Base-by-base conservation (phyloP, 2,888 invertebrate species). In the Perdita meconis region DNA sequence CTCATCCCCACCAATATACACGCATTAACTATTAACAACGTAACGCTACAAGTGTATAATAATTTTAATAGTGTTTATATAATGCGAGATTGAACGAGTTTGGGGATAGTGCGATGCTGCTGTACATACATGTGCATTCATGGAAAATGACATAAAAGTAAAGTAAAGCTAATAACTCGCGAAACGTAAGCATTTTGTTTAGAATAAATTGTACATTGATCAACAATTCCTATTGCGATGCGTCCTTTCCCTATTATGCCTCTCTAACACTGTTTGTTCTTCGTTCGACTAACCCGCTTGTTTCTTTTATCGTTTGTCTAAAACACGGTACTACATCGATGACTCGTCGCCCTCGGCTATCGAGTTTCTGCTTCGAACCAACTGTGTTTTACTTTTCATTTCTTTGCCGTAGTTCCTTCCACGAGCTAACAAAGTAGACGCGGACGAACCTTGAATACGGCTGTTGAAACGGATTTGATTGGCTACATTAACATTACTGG, bases 171-270 rank as follows among this genome's bases (percentile, higher is more conserved):
- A 86, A 75, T 79, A 77, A 86, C 83, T 88, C 89, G 89, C 91
- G 82, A 90, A 90, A 88, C 91, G 88, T 91, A 90, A 91, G 85
- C 82, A 85, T 86, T 91, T 91, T 91, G 90, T 92, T 91, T 92
- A 92, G 92, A 92, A 92, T 92, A 92, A 92, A 92, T 90, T 89
- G 90, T 91, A 90, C 91, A 91, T 91, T 91, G 89, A 91, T 88
- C 88, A 91, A 91, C 87, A 89, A n/a, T 78, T 85, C 69, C 80
- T 67, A 85, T 81, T 88, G 85, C 84, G 81, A 88, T 89, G 86
- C 84, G 83, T 87, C 86, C 85, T 83, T 80, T 78, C 81, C 78
- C 80, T 53, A n/a, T n/a, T n/a, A 65, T n/a, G 57, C 65, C 71
- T 70, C 47, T 53, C 40, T 72, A 78, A 68, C 78, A 30, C n/a